Conservation (phyloP, 2,888 invertebrate genomes). For the Phortica magna region DNA sequence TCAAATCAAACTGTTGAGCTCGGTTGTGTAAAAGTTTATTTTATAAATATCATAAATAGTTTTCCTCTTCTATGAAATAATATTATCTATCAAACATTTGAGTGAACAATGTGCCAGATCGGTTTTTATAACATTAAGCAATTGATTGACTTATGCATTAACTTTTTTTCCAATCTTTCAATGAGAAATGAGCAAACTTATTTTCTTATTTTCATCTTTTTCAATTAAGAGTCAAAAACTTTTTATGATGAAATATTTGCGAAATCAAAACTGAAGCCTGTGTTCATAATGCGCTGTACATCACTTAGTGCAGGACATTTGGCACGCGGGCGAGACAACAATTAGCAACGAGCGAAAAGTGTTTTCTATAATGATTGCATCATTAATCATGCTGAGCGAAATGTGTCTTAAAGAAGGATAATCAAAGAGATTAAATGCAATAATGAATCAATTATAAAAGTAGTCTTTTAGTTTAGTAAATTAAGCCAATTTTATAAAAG, state of each 20-base stretch:
- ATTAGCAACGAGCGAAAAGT: constrained; percentile 29
- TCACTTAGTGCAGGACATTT: not conserved
- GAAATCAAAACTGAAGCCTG: constrained; percentile 38
- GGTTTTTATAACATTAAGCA: constrained; percentile 15
- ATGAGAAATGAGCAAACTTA: constrained; percentile 7
- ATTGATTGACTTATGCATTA: constrained; percentile 21
- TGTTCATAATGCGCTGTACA: too few relatives aligned
- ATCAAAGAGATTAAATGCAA: not conserved
- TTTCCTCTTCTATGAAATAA: too few relatives aligned
- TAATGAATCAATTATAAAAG: too few relatives aligned
- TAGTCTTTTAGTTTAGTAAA: too few relatives aligned
- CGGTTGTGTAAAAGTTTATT: too few relatives aligned
- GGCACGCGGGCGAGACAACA: constrained; percentile 16
- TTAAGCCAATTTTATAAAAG: too few relatives aligned
- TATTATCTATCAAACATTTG: too few relatives aligned
- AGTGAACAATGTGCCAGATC: not conserved
- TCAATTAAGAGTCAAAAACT: constrained; percentile 40
- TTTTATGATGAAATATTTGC: constrained; percentile 35
- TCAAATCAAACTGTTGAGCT: too few relatives aligned
- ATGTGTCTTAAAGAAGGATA: not conserved
- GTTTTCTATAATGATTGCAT: constrained; percentile 37
- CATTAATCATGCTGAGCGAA: constrained; percentile 37
- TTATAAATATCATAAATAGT: too few relatives aligned
- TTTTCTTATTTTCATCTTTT: constrained; percentile 33
- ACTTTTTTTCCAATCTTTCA: not conserved